Evolutionary conservation across 2,888 invertebrate species (phyloP).

Genomic region (Cabera pusaria): DNA sequence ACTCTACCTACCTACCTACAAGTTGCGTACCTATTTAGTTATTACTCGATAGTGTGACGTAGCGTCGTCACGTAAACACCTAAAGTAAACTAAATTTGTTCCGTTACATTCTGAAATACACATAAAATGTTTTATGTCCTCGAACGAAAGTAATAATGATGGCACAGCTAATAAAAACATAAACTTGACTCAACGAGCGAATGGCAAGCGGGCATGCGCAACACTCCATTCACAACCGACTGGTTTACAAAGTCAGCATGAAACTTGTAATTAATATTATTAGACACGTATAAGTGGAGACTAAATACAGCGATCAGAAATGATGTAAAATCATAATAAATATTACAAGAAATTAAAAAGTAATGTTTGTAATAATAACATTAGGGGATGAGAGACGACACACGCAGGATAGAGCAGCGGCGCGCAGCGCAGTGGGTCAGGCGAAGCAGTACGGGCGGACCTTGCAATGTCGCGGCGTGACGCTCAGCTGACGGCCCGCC

Average conservation of each 20-base stretch:
- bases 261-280: no score
- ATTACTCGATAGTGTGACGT: no score
- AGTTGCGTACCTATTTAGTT: no score
- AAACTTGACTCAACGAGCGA: conserved; percentile 40
- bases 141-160: conserved; percentile 32
- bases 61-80: conserved; percentile 1
- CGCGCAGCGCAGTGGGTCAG: conserved; percentile 74
- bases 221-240: conserved; percentile 48
- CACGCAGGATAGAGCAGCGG: conserved; percentile 22
- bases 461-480: conserved; percentile 85
- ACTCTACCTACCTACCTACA: no score
- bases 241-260: conserved; percentile 36
- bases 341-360: background rate
- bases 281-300: no score
- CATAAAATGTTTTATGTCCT: conserved; percentile 14
- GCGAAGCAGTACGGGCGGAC: conserved; percentile 76
- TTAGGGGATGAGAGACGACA: conserved; percentile 26
- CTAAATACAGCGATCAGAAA: no score
- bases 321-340: no score
- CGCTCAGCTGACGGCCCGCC: conserved; percentile 81
- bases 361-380: background rate
- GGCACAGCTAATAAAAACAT: conserved; percentile 33
- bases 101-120: conserved; percentile 6
- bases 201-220: conserved; percentile 51
- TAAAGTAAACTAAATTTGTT: conserved; percentile 3